Evolutionary conservation across 1,140 invertebrate genomes (phyloP).

Genomic region (Augochlora pura): DNA sequence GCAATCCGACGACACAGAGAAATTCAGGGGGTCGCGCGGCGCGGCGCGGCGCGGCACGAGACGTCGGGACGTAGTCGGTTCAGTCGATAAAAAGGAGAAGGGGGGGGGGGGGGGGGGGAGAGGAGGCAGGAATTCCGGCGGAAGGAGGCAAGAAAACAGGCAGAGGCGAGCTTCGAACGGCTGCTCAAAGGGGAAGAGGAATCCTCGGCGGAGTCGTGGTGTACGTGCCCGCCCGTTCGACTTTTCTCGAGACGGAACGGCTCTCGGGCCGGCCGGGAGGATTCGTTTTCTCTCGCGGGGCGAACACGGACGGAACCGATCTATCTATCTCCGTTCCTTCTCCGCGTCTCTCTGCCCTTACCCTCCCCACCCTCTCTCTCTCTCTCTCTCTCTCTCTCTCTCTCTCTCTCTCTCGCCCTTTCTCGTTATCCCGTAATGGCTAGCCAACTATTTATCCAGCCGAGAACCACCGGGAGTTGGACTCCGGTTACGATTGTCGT

Average conservation of each 20-base stretch:
- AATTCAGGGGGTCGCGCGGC: constrained; percentile 7
- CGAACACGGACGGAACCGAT: background rate
- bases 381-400: background rate
- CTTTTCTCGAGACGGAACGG: constrained; percentile 41
- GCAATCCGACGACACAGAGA: constrained; percentile 6
- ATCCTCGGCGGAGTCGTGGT: constrained; percentile 56
- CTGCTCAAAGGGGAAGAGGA: constrained; percentile 52
- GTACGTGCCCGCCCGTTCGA: constrained; percentile 57
- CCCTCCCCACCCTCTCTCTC: background rate
- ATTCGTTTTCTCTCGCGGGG: background rate
- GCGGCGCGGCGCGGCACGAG: background rate
- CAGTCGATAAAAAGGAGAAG: constrained; percentile 32
- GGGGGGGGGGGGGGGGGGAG: too few species aligned
- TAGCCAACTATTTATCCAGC: constrained; percentile 65
- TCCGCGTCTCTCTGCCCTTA: too few species aligned
- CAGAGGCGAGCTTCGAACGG: constrained; percentile 38
- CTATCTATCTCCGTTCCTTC: background rate
- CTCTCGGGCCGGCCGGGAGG: background rate
- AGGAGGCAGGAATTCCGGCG: constrained; percentile 29
- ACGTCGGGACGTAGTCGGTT: background rate
- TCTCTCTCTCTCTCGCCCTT: background rate
- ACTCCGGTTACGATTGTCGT: constrained; percentile 46
- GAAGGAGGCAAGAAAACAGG: constrained; percentile 47
- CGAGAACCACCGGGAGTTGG: constrained; percentile 28
- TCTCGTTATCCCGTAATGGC: constrained; percentile 68